Base-by-base conservation (phyloP, 1,140 invertebrate genomes). In the Macrotrachela quadricornifera region DNA sequence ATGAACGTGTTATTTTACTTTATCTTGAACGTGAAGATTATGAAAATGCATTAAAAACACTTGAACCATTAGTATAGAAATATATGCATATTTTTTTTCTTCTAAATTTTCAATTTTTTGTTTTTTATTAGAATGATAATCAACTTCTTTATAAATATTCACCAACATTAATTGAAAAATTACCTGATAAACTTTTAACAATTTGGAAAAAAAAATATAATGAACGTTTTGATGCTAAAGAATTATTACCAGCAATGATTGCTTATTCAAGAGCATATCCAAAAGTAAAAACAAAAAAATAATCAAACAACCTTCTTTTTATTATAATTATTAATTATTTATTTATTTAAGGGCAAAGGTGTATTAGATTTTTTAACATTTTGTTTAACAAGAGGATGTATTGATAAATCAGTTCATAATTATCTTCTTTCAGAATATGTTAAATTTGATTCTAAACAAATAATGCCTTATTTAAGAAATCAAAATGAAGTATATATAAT, bases 71-170 rank as follows among this genome's bases (percentile, higher is more conserved):
- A 65, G 61, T 59, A 59, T 50, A 46, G 10, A 13, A 12, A 9
- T 37, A 37, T 10, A 9, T 15, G 18, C 36, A 18, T 13, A 30
- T 8, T 30, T 41, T 15, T 18, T 13, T n/a, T 15, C 13, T 38
- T 9, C 4, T 37, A 15, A 36, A 21, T 37, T 14, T 18, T 43
- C 36, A 10, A 30, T 30, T 40, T 50, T 14, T 58, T n/a, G n/a
- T n/a, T n/a, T n/a, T n/a, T n/a, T n/a, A n/a, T 3, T 63, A 70
- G 61, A 78, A 76, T 39, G 80, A 80, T 56, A 74, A 78, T 0
- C 81, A 86, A 21, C 67, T 92, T 11, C 87, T 84, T 64, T 92
- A 92, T 67, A 80, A 83, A 59, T 91, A 87, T 65, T 77, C 81
- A 16, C 83, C 85, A 1, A 74, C 79, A 46, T 66, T 94, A 46